Base-by-base conservation (phyloP, 35 echinoderm and acorn worm species). In the Hemicentrotus pulcherrimus region DNA sequence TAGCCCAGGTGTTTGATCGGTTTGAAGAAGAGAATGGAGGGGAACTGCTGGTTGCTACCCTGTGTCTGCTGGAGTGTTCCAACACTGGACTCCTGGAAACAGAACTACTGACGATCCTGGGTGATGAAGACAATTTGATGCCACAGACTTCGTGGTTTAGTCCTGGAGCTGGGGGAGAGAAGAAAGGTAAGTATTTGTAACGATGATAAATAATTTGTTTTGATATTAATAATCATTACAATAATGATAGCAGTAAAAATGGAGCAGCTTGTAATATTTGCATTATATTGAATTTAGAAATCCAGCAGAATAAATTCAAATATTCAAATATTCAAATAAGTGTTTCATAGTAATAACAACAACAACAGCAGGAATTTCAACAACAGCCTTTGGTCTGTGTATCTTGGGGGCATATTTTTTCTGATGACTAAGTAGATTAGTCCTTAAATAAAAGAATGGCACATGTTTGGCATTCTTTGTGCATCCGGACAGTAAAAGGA, bases 1-100 rank as follows among this genome's bases (percentile, higher is more conserved):
- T 97, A n/a, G 97, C 86, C 35, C 95, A 96, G 47, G 94, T 97
- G 28, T 91, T 97, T 78, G 94, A 61, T n/a, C 85, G 97, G 22
- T 97, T 97, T 96, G 97, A 97, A 71, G 94, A 96, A 65, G 97
- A 97, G 91, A 96, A 94, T 89, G 97, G 97, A 24, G 97, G 97
- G 6, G 46, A 95, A 16, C 32, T 97, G 35, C 89, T 97, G 86
- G 94, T 96, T 13, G 97, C 95, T 45, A 97, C 97, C 22, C 90
- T 97, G 35, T 97, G 97, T 92, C 91, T 97, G 30, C 46, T 97
- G 70, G 97, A 97, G 71, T 96, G 92, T 85, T 97, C 97, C 58
- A 61, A 60, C 60, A 96, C 95, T 55, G 97, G 97, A 46, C 95
- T 97, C 1, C 94, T 97, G 19, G 97, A 97, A 85, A 96, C 94